Evolutionary conservation across 2,113 vertebrate species (phyloP).

Genomic region (Zeus faber): DNA sequence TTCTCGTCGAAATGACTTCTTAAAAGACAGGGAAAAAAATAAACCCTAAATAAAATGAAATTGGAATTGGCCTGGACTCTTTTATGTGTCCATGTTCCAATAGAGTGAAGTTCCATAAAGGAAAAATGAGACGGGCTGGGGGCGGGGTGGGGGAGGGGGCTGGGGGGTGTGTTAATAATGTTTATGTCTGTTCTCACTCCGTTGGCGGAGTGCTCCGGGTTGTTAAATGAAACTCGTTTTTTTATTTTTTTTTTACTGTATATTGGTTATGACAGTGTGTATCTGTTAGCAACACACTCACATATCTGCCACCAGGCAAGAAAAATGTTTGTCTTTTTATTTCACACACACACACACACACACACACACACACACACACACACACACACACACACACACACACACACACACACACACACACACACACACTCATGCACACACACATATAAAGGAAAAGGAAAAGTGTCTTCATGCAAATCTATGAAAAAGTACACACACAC

Average conservation of each 20-base stretch:
- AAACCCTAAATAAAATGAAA: too few relatives aligned
- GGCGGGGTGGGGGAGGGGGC: too few relatives aligned
- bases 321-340: background rate
- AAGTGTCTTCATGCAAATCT: background rate
- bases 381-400: constrained; percentile 12
- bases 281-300: constrained; percentile 33
- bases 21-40: too few relatives aligned
- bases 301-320: constrained; percentile 10
- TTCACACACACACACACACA: background rate
- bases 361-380: constrained; percentile 9
- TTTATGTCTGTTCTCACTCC: constrained; percentile 38
- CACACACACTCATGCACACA: background rate
- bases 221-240: constrained; percentile 51
- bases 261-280: constrained; percentile 43
- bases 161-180: background rate
- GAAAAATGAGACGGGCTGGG: background rate
- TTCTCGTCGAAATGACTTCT: too few relatives aligned
- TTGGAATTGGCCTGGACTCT: too few relatives aligned
- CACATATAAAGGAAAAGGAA: background rate
- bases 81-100: too few relatives aligned
- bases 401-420: constrained; percentile 13
- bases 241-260: constrained; percentile 25
- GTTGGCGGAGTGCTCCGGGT: constrained; percentile 29
- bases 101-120: too few relatives aligned
- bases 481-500: background rate